phyloP scores from a whole-genome alignment of 92 coral and sea anemone species.

The Parazoanthus darwini region DNA sequence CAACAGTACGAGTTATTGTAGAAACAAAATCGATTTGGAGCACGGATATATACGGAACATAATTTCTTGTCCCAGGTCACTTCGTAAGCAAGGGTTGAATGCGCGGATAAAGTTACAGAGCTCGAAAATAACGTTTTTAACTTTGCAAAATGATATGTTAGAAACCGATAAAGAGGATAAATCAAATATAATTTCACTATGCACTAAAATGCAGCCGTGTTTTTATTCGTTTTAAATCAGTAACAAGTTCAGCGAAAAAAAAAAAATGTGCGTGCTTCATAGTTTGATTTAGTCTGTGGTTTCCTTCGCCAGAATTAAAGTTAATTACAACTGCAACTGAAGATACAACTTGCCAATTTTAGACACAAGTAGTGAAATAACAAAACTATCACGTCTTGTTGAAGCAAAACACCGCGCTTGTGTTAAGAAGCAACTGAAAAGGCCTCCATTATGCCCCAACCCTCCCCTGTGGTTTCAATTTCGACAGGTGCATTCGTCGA shows the following conservation, averaged over 20 bases:
- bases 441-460: slow-evolving; percentile 15
- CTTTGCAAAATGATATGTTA: background rate
- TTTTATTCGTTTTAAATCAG: background rate
- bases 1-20: too few species aligned
- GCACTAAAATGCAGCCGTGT: background rate
- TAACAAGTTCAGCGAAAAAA: slow-evolving; percentile 19
- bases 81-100: background rate
- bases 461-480: slow-evolving; percentile 36
- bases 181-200: background rate
- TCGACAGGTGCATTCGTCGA: slow-evolving; percentile 41
- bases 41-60: too few species aligned
- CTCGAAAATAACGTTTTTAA: background rate
- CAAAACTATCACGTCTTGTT: background rate
- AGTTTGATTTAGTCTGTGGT: background rate
- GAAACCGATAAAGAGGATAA: background rate
- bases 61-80: too few species aligned
- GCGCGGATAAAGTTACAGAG: background rate
- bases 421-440: background rate
- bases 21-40: too few species aligned
- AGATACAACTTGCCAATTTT: background rate
- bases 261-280: background rate
- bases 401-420: background rate
- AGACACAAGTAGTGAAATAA: background rate
- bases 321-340: slow-evolving; percentile 1
- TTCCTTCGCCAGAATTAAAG: background rate